phyloP scores from a whole-genome alignment of 2,113 vertebrate genomes.

The Delphinapterus leucas region DNA sequence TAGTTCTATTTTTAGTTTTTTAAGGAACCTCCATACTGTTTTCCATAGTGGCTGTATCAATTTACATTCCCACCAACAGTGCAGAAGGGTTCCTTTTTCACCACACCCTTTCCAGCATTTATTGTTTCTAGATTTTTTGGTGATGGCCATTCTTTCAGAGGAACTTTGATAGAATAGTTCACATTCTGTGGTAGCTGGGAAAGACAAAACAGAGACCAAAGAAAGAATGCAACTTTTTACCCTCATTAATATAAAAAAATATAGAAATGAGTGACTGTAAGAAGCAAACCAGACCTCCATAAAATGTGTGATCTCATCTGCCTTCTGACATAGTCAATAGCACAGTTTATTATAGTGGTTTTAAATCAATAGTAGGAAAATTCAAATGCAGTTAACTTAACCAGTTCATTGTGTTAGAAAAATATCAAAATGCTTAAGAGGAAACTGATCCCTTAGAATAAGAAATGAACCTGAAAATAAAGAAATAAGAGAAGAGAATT shows the following conservation, averaged over 20 bases:
- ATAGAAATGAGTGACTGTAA: constrained; percentile 22
- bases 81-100: no score
- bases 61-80: no score
- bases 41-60: no score
- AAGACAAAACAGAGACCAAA: constrained; percentile 52
- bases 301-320: constrained; percentile 28
- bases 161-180: constrained; percentile 35
- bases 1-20: no score
- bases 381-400: constrained; percentile 21
- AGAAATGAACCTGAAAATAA: constrained; percentile 47
- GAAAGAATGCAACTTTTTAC: constrained; percentile 53
- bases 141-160: background rate
- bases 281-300: constrained; percentile 57
- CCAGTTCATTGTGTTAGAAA: constrained; percentile 34
- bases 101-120: no score
- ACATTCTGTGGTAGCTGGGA: background rate
- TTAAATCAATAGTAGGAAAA: constrained; percentile 21
- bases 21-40: no score
- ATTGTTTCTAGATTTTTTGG: no score
- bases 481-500: background rate
- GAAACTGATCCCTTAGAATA: constrained; percentile 38
- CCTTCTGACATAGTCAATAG: background rate
- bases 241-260: constrained; percentile 56
- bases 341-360: background rate
- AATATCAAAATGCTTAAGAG: background rate